phyloP scores from a whole-genome alignment of 1,140 invertebrate genomes.

The Hylaeus anthracinus region DNA sequence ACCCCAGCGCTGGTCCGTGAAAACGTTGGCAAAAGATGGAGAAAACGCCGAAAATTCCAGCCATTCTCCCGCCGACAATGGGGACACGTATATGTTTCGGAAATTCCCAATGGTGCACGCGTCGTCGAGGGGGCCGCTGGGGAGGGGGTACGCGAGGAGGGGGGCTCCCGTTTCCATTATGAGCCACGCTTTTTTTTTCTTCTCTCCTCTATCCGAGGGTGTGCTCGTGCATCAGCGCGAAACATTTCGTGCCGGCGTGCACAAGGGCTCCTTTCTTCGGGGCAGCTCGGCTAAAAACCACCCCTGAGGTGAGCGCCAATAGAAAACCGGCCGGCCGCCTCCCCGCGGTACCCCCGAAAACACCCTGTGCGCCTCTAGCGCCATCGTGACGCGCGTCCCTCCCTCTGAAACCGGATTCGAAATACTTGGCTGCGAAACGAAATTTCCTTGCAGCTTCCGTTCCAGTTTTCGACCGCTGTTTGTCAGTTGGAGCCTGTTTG shows the following conservation, averaged over 20 bases:
- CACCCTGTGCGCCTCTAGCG: constrained; percentile 34
- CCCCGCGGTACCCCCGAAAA: constrained; percentile 33
- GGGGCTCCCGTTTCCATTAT: constrained; percentile 74
- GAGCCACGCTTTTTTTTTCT: constrained; percentile 70
- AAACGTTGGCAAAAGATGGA: constrained; percentile 66
- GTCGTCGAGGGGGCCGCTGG: constrained; percentile 4
- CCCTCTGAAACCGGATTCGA: neutral
- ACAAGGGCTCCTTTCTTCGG: constrained; percentile 72
- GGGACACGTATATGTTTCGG: constrained; percentile 61
- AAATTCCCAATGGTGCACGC: constrained; percentile 70
- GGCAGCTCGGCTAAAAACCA: constrained; percentile 77
- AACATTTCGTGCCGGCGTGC: constrained; percentile 68
- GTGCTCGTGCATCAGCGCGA: constrained; percentile 60
- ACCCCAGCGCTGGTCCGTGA: constrained; percentile 41
- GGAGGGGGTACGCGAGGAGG: constrained; percentile 27
- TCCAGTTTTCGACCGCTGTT: neutral
- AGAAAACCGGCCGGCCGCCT: constrained; percentile 55
- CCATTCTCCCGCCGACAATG: constrained; percentile 74
- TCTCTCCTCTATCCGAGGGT: constrained; percentile 64
- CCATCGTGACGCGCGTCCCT: constrained; percentile 44
- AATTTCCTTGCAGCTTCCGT: neutral
- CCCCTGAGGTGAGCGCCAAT: constrained; percentile 77
- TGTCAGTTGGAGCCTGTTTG: neutral
- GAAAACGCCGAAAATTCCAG: constrained; percentile 72
- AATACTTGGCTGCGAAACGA: neutral